A percentile compares a stretch with the other conserved stretches of the same genome.
Conservation (phyloP, 92 coral and sea anemone species). For the Parazoanthus atlanticus region DNA sequence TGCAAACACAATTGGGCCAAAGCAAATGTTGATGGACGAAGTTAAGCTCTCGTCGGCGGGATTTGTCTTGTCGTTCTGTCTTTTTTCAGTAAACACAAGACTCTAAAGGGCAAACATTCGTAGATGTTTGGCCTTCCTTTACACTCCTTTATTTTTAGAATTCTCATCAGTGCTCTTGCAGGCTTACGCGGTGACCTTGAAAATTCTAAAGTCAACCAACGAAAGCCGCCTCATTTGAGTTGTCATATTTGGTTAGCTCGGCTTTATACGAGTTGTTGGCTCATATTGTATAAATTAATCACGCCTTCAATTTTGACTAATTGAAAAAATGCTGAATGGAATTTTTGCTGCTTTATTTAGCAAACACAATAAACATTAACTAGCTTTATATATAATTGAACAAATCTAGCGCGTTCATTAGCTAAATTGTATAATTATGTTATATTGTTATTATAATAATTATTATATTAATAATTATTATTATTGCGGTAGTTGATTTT, state of each 20-base stretch:
- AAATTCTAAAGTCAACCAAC: not conserved
- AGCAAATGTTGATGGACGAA: slow-evolving; percentile 34
- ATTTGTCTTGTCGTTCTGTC: slow-evolving; percentile 2
- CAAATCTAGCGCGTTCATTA: too few species aligned
- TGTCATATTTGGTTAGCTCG: not conserved
- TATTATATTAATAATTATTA: too few species aligned
- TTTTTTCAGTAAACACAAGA: slow-evolving; percentile 33
- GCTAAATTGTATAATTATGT: too few species aligned
- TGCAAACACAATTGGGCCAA: slow-evolving; percentile 23
- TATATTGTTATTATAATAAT: too few species aligned
- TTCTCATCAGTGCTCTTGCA: not conserved
- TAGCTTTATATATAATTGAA: too few species aligned
- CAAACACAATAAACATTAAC: too few species aligned
- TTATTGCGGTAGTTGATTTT: too few species aligned
- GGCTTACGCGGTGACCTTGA: not conserved
- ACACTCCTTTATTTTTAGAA: not conserved
- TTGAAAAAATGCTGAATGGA: too few species aligned
- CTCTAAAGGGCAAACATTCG: not conserved
- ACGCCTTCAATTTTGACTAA: not conserved
- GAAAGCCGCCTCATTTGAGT: not conserved
- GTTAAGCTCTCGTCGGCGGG: not conserved
- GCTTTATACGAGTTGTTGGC: not conserved
- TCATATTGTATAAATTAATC: too few species aligned
- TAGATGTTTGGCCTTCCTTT: not conserved
- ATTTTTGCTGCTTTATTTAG: not conserved